phyloP scores from a whole-genome alignment of 92 coral and sea anemone species.

The Epizoanthus stellaris region DNA sequence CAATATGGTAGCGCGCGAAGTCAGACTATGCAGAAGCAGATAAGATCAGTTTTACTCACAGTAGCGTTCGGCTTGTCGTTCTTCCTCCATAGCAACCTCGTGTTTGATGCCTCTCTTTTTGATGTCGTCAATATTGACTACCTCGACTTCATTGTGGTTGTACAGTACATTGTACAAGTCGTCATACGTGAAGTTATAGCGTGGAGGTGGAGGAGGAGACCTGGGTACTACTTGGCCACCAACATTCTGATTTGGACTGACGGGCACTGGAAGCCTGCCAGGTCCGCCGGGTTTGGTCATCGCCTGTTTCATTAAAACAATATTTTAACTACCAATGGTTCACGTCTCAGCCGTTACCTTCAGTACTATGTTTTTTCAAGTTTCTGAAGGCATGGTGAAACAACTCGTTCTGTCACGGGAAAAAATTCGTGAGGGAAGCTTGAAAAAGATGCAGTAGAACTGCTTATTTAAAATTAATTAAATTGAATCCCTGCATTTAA shows the following conservation, averaged over 20 bases:
- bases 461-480: constrained; percentile 29
- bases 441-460: constrained; percentile 11
- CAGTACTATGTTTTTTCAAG: too few relatives aligned
- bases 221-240: constrained; percentile 45
- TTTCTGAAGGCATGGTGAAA: too few relatives aligned
- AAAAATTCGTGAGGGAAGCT: constrained; percentile 12
- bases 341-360: not conserved
- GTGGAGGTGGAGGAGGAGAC: constrained; percentile 28
- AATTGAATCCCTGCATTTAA: constrained; percentile 21
- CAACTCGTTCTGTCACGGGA: too few relatives aligned
- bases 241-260: constrained; percentile 9
- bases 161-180: constrained; percentile 28
- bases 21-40: not conserved
- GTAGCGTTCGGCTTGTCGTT: constrained; percentile 35
- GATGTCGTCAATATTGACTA: constrained; percentile 38
- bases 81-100: constrained; percentile 17
- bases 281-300: constrained; percentile 32
- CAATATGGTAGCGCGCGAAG: not conserved
- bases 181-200: constrained; percentile 29
- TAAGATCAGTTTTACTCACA: constrained; percentile 28
- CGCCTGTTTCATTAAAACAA: constrained; percentile 31
- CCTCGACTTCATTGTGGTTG: constrained; percentile 36
- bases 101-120: constrained; percentile 25
- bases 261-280: constrained; percentile 33
- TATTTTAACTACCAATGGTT: constrained; percentile 30